These are phyloP conservation scores for Idaea aversata DNA, from an alignment of 2,888 invertebrate species.

Conservation along the genomic window DNA sequence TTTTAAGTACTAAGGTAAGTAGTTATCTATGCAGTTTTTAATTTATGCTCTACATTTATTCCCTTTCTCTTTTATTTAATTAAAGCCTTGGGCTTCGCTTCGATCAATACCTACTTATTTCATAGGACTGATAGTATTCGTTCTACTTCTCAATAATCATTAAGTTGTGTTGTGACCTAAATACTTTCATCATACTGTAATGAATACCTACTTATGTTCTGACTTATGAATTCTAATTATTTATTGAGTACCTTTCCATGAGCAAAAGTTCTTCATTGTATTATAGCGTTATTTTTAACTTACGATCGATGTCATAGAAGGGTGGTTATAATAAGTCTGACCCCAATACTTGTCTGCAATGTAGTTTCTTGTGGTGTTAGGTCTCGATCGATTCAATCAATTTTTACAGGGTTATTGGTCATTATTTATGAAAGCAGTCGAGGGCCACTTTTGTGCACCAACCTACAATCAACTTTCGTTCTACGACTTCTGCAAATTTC, in stretches of 20 bases:
- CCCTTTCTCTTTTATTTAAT: slow-evolving; percentile 2
- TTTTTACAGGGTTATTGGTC: too few species aligned
- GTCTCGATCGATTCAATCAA: too few species aligned
- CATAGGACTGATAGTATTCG: slow-evolving; percentile 2
- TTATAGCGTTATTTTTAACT: not conserved
- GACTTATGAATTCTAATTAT: not conserved
- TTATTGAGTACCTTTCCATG: not conserved
- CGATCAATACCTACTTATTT: slow-evolving; percentile 2
- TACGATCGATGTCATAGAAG: not conserved
- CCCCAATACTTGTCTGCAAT: too few species aligned
- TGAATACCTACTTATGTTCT: not conserved
- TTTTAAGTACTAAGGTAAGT: not conserved
- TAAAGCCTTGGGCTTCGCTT: slow-evolving; percentile 1
- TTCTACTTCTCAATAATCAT: slow-evolving; percentile 5
- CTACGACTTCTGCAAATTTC: too few species aligned
- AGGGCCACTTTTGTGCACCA: too few species aligned
- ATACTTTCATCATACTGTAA: not conserved
- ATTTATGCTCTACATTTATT: slow-evolving; percentile 2
- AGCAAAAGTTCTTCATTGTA: not conserved
- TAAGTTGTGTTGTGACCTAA: slow-evolving; percentile 4
- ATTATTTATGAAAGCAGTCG: too few species aligned
- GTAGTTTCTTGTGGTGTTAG: too few species aligned
- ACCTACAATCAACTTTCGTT: too few species aligned
- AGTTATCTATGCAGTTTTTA: not conserved
- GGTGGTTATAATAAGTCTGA: too few species aligned